Base-by-base conservation (phyloP, 2,888 invertebrate genomes). In the Tupiocoris notatus region DNA sequence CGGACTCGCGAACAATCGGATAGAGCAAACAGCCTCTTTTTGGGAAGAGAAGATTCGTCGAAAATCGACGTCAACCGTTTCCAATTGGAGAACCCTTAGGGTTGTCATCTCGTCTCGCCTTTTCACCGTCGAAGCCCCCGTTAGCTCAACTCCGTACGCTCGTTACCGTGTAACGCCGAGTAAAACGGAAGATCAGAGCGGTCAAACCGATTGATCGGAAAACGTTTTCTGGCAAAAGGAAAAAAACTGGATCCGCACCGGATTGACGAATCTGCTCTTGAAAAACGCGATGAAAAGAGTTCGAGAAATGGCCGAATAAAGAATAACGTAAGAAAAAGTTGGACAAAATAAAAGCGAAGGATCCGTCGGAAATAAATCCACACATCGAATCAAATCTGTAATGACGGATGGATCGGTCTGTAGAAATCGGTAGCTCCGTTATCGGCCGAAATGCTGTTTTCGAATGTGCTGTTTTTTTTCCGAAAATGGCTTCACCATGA, bases 341-440 rank as follows among this genome's bases (percentile, higher is more conserved):
- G n/a, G 17, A 3, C 12, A 20, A 66, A 18, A 61, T 17, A 75
- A 66, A 75, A 59, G 57, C 17, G 59, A 24, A 22, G 58, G 24
- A 74, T 65, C 62, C 65, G 57, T 64, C 65, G 65, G 66, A 66
- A 75, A 75, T 75, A 75, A 75, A 75, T 67, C 75, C 75, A 75
- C 66, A 75, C 66, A 25, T 75, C 75, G 75, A 59, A 75, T 75
- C 75, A 75, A 75, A 75, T 75, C 75, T 75, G 59, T 75, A 75
- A 75, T 75, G 75, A 75, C 75, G 75, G 75, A 75, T 74, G 63
- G 39, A 39, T 12, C 12, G 6, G 39, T 39, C 39, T 12, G 39
- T 39, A 7, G 39, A 39, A 39, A 39, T 39, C 39, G 39, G 3
- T 39, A 12, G 39, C 39, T 39, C 39, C 39, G 39, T 39, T 39